Evolutionary conservation across 2,888 invertebrate species (phyloP), one percentile per base, ranked within the genome.

Genomic region (Microplitis manilae): DNA sequence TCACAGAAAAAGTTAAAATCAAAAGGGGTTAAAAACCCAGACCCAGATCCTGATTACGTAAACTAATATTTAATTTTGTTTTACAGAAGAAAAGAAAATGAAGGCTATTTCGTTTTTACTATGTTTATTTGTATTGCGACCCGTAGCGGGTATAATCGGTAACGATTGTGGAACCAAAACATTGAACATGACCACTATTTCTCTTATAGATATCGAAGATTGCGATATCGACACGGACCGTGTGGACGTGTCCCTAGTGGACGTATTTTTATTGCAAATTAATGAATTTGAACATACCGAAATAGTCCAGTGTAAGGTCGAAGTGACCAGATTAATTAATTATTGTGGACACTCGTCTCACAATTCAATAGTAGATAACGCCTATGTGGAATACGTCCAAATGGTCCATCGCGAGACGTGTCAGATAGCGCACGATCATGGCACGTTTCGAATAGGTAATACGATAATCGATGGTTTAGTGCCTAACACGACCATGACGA

Each of bases 301-400:
- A 50, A 68, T 76, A 6, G 40, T 69, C 6, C 76, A 78, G 70
- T 79, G 77, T 40, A 72, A 73, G 73, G 41, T 78, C n/a, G 75
- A 77, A 30, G 30, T 30, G 30, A 30, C 30, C 2, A 30, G 30
- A 30, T 30, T 4, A 30, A 68, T 77, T 38, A 40, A 74, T 61
- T 50, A 74, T 50, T 79, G 76, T 40, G 76, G 79, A 2, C 74
- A 74, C 73, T 8, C 9, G 65, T 79, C 79, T 6, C 77, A 77
- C 41, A 50, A 73, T 20, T 73, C 73, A 6, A 67, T 73, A 9
- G 77, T 79, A 5, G 40, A 41, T 9, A 64, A 71, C 9, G 79
- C 68, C 20, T 41, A 75, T 40, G 60, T 68, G n/a, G 74, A 77
- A 8, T 77, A 73, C 39, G n/a, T 77, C 0, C 13, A 20, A 5